Evolutionary conservation across 2,797 vertebrate genomes (phyloP), one percentile per base, ranked within the genome.

Genomic region (Eleutherodactylus coqui): DNA sequence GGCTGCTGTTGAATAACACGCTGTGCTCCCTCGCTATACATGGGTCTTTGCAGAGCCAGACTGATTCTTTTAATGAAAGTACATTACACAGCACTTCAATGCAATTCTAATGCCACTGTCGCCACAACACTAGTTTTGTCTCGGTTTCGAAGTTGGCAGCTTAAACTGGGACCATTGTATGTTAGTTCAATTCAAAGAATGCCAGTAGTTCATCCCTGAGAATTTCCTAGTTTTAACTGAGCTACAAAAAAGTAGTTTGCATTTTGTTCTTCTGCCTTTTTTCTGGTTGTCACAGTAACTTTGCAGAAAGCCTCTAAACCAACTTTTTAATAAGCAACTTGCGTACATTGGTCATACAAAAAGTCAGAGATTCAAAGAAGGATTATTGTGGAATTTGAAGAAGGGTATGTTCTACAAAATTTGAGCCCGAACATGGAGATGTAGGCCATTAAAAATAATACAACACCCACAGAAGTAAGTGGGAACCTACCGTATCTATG

Each of bases 61-160:
- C 64, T 29, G 24, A 51, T 51, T 19, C 51, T 43, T 21, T 21
- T 14, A 51, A 45, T 1, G 4, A 83, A 73, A 83, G 67, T 60
- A 83, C 81, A 75, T 75, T 58, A 53, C n/a, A 34, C 43, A 17
- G 64, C 64, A 36, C 24, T 55, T 70, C 49, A 72, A 45, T 60
- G 69, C 32, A 27, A 17, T 75, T 45, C 67, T 58, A 43, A 14
- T 41, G 36, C 36, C 51, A 4, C 67, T 29, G 69, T 83, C 81
- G 16, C 80, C 80, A 82, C 80, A 82, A 72, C 80, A 55, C 69
- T 58, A 3, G 81, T 83, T 83, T 82, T 83, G 81, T 73, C 81
- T 73, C 49, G 10, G 81, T 83, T n/a, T 83, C 81, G 73, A 83
- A 55, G 81, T 41, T 83, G 81, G 38, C 67, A 73, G 14, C 16